phyloP scores from a whole-genome alignment of 1,140 invertebrate species.

The Pachypeltis micranthus region DNA sequence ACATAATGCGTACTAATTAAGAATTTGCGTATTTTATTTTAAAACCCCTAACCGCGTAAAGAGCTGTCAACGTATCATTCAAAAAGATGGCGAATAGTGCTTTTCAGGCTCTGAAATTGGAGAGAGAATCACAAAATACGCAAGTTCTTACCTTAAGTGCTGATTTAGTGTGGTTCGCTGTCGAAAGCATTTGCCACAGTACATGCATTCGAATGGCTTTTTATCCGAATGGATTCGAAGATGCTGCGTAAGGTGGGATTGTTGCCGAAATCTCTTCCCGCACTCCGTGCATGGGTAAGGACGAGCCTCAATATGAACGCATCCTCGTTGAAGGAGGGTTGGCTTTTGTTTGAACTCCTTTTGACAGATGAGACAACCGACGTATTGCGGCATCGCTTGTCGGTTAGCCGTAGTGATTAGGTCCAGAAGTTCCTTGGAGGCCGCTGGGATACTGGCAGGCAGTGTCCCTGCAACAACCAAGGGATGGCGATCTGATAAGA shows the following conservation, averaged over 20 bases:
- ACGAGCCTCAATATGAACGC: conserved; percentile 1
- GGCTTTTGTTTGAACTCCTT: conserved; percentile 3
- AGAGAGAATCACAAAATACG: too few relatives aligned
- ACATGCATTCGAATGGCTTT: conserved; percentile 5
- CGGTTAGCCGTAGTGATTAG: not conserved
- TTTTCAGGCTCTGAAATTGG: too few relatives aligned
- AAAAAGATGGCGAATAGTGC: too few relatives aligned
- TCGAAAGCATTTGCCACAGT: not conserved
- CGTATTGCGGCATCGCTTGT: conserved; percentile 1
- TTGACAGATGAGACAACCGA: conserved; percentile 1
- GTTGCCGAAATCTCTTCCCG: conserved; percentile 13
- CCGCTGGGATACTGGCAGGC: not conserved
- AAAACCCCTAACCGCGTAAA: too few relatives aligned
- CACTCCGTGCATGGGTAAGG: conserved; percentile 12
- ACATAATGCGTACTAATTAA: too few relatives aligned
- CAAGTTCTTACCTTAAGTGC: not conserved
- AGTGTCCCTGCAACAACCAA: not conserved
- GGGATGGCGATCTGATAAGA: not conserved
- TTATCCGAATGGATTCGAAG: not conserved
- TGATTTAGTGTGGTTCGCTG: not conserved
- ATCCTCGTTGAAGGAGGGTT: not conserved
- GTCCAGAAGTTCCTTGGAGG: not conserved
- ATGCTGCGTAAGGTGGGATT: conserved; percentile 12
- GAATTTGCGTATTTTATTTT: too few relatives aligned
- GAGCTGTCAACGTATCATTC: too few relatives aligned